phyloP scores from a whole-genome alignment of 1,140 invertebrate species.

The Galleria mellonella region DNA sequence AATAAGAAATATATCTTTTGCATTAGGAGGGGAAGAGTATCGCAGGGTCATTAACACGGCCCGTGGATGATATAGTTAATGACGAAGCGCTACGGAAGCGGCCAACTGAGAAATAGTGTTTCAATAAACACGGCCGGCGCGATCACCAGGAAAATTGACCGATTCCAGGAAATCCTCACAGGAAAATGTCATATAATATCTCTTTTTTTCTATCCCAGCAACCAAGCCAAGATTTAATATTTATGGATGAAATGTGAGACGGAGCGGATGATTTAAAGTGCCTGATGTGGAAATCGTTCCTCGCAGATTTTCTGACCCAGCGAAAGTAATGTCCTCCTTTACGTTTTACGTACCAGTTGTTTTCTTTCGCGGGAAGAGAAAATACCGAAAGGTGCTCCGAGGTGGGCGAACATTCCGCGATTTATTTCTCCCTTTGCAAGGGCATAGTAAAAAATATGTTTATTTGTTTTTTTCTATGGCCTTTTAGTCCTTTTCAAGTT shows the following conservation, averaged over 20 bases:
- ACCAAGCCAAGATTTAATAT: slow-evolving; percentile 67
- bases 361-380: slow-evolving; percentile 52
- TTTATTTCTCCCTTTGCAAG: slow-evolving; percentile 58
- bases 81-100: slow-evolving; percentile 25
- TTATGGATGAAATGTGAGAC: slow-evolving; percentile 71
- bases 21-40: neutral
- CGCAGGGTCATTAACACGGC: slow-evolving; percentile 9
- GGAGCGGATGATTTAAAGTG: slow-evolving; percentile 69
- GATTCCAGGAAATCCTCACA: slow-evolving; percentile 58
- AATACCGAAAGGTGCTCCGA: slow-evolving; percentile 52
- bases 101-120: slow-evolving; percentile 60
- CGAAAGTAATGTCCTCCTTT: slow-evolving; percentile 66
- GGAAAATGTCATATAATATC: slow-evolving; percentile 62
- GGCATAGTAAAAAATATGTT: slow-evolving; percentile 53
- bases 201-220: slow-evolving; percentile 56
- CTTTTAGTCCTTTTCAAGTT: slow-evolving; percentile 64
- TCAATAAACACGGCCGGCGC: slow-evolving; percentile 59
- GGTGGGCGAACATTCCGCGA: slow-evolving; percentile 51
- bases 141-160: slow-evolving; percentile 67
- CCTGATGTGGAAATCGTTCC: slow-evolving; percentile 66
- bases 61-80: slow-evolving; percentile 26
- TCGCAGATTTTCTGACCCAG: slow-evolving; percentile 69
- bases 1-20: slow-evolving; percentile 4
- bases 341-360: slow-evolving; percentile 65
- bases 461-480: slow-evolving; percentile 63